Percentiles rank a stretch among this genome's conserved stretches.
phyloP scores from a whole-genome alignment of 1,140 invertebrate species.

The Drosophila saltans region DNA sequence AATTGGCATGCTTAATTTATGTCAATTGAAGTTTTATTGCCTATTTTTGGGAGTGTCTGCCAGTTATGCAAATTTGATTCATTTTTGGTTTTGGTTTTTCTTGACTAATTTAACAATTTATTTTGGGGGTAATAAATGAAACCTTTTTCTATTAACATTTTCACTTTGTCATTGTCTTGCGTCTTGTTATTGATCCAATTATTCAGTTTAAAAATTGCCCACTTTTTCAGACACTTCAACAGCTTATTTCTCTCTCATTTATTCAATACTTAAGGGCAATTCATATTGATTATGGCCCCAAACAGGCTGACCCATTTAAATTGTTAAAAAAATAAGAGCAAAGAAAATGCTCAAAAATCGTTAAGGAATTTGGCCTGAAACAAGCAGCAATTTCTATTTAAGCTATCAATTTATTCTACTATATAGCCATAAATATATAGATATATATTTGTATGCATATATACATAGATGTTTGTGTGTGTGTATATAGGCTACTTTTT shows the following conservation, averaged over 20 bases:
- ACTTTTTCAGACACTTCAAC: conserved; percentile 5
- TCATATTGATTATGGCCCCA: conserved; percentile 3
- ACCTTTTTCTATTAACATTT: background rate
- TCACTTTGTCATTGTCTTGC: conserved; percentile 3
- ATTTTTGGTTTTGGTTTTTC: background rate
- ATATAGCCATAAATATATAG: background rate
- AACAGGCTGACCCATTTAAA: background rate
- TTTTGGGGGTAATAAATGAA: background rate
- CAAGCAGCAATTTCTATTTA: conserved; percentile 15
- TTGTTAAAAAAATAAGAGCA: background rate
- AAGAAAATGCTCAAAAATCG: background rate
- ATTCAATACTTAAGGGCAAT: conserved; percentile 9
- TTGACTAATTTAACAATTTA: background rate
- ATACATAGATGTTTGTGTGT: background rate
- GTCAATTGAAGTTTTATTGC: conserved; percentile 32
- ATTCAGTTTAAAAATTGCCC: background rate
- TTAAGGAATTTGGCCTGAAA: background rate
- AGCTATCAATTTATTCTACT: conserved; percentile 19
- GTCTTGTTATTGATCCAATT: background rate
- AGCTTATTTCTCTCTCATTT: conserved; percentile 3
- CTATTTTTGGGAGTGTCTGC: conserved; percentile 21
- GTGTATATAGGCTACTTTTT: conserved; percentile 13
- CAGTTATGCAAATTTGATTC: background rate
- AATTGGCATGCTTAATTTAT: background rate
- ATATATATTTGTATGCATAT: no score